A percentile compares a stretch with the other conserved stretches of the same genome.
These are phyloP conservation scores for Drosophila sucinea DNA, from an alignment of 1,140 invertebrate species.

Conservation along the genomic window DNA sequence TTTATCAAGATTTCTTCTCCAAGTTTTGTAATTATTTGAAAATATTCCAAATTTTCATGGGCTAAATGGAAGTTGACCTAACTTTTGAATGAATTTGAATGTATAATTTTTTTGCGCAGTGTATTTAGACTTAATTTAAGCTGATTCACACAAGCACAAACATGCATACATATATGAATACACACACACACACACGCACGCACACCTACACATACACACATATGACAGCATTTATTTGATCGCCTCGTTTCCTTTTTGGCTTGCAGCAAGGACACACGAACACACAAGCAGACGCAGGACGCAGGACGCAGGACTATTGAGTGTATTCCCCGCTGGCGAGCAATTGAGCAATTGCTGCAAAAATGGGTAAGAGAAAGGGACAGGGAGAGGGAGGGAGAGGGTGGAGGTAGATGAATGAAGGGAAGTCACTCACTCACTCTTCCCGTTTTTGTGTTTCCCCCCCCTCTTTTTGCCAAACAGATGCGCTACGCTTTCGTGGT, in stretches of 20 bases:
- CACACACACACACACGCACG: not conserved
- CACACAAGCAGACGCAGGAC: conserved; percentile 16
- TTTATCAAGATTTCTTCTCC: no score
- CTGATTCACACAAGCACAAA: conserved; percentile 11
- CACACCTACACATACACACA: not conserved
- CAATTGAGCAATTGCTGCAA: conserved; percentile 61
- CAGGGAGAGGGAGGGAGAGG: not conserved
- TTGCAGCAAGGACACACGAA: conserved; percentile 47
- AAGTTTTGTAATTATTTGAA: no score
- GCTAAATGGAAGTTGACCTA: not conserved
- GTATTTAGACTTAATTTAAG: conserved; percentile 3
- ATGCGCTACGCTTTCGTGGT: conserved; percentile 83
- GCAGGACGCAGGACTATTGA: conserved; percentile 7
- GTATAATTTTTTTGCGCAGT: not conserved
- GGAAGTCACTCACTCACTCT: conserved; percentile 5
- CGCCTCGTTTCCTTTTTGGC: conserved; percentile 29
- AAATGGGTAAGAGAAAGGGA: conserved; percentile 68
- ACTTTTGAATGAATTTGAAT: not conserved
- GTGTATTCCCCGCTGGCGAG: conserved; percentile 55
- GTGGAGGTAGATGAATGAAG: not conserved
- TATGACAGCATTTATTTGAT: conserved; percentile 39
- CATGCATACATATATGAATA: not conserved
- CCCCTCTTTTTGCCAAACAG: conserved; percentile 40
- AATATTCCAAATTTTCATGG: no score
- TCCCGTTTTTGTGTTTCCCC: not conserved